Base-by-base conservation (phyloP, 2,888 invertebrate genomes). In the Eupithecia abbreviata region DNA sequence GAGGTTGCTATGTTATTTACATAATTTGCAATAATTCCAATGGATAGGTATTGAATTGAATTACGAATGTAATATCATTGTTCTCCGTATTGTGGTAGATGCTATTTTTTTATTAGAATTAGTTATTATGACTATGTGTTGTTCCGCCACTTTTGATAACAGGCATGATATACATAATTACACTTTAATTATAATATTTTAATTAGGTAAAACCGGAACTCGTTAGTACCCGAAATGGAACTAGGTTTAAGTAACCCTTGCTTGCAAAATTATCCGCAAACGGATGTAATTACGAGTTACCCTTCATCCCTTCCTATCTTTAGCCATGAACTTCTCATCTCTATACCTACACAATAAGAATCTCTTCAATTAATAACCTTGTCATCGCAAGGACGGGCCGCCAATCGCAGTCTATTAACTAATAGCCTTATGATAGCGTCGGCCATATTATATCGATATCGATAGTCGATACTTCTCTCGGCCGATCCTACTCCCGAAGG, bases 351-450 rank as follows among this genome's bases (percentile, higher is more conserved):
- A 47, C 47, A 81, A 83, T 78, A 82, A 77, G 71, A 79, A 78
- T 76, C 77, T 76, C 82, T 84, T 77, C 81, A 80, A 84, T 86
- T 84, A 86, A 88, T 87, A 84, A 85, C 82, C 82, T 83, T 77
- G 77, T 82, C 85, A 85, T 84, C 47, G 18, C 69, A 69, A 69
- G 47, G 30, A 47, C 69, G 18, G 81, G 79, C 62, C 80, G 78
- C 67, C 68, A 47, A 43, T 49, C 43, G 67, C 55, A 69, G 55
- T 71, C 55, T 73, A 73, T 75, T 71, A 74, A 76, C 66, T 77
- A 69, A 69, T 69, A 69, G 69, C 69, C 67, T 45, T 43, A 12
- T 69, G 45, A 69, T 69, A 69, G 69, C 45, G 12, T 41, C 43
- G 10, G 45, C 30, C 69, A 69, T 69, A 69, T 47, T 69, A n/a